A percentile compares a stretch with the other conserved stretches of the same genome.
phyloP scores from a whole-genome alignment of 2,888 invertebrate genomes.

The Pyrrhopygopsis socrates region DNA sequence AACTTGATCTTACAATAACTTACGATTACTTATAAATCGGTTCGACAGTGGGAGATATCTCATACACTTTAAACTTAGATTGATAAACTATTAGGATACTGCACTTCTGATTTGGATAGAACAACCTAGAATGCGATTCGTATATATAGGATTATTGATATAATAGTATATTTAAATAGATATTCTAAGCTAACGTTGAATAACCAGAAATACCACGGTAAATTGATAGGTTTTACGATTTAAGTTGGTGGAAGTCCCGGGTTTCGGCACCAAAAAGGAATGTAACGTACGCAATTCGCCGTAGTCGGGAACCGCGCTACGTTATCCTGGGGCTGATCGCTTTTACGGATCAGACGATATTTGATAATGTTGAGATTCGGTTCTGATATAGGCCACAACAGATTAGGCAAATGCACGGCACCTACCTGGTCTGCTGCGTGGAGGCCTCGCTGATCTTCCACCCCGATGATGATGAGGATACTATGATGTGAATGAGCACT shows the following conservation, averaged over 20 bases:
- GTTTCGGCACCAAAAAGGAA: not conserved
- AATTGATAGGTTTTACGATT: not conserved
- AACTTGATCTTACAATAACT: not conserved
- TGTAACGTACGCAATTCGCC: not conserved
- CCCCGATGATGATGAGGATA: too few species aligned
- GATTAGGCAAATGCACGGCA: too few species aligned
- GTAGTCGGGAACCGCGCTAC: too few species aligned
- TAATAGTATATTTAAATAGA: not conserved
- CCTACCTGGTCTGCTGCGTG: too few species aligned
- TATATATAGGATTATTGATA: not conserved
- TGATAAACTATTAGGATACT: too few species aligned
- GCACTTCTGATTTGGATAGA: not conserved
- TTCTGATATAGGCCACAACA: too few species aligned
- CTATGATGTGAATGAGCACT: too few species aligned
- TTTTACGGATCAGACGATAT: too few species aligned
- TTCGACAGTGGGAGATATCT: not conserved
- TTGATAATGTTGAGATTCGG: too few species aligned
- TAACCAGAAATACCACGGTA: conserved; percentile 1
- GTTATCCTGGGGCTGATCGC: too few species aligned
- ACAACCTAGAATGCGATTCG: not conserved
- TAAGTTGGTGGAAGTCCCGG: conserved; percentile 1
- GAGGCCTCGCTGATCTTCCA: too few species aligned
- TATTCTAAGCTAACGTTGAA: not conserved
- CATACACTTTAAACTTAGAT: too few species aligned
- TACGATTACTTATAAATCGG: not conserved